Percentiles rank a stretch among this genome's conserved stretches.
These are phyloP conservation scores for Myiagra hebetior DNA, from an alignment of 2,113 vertebrate species.

Conservation along the genomic window DNA sequence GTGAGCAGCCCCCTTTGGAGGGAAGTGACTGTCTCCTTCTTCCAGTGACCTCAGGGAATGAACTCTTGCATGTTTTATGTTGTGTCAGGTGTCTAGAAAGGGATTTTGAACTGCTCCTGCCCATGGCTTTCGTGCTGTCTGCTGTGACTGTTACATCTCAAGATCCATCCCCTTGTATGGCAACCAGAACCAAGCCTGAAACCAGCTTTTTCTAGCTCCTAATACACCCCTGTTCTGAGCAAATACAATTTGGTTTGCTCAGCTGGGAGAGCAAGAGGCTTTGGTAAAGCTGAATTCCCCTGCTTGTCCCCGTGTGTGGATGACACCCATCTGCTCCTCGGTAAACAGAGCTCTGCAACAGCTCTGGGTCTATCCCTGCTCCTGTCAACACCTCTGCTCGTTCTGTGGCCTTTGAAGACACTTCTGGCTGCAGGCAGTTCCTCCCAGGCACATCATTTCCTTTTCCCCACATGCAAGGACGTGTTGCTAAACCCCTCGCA, in stretches of 20 bases:
- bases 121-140: neutral
- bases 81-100: neutral
- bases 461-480: neutral
- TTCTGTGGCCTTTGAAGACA: conserved; percentile 10
- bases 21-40: neutral
- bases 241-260: conserved; percentile 12
- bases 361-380: neutral
- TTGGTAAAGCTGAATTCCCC: neutral
- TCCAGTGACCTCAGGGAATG: neutral
- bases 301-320: neutral
- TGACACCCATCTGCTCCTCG: neutral
- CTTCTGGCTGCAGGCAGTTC: conserved; percentile 10
- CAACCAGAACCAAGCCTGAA: neutral
- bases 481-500: neutral
- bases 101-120: neutral
- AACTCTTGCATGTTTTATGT: neutral
- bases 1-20: neutral
- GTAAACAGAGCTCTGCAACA: neutral
- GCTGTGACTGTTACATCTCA: neutral
- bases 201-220: neutral
- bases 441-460: conserved; percentile 20
- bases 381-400: conserved; percentile 34
- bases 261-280: neutral
- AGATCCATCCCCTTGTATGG: neutral
- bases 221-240: neutral